Evolutionary conservation across 2,888 invertebrate species (phyloP).

Genomic region (Heliconius aoede): DNA sequence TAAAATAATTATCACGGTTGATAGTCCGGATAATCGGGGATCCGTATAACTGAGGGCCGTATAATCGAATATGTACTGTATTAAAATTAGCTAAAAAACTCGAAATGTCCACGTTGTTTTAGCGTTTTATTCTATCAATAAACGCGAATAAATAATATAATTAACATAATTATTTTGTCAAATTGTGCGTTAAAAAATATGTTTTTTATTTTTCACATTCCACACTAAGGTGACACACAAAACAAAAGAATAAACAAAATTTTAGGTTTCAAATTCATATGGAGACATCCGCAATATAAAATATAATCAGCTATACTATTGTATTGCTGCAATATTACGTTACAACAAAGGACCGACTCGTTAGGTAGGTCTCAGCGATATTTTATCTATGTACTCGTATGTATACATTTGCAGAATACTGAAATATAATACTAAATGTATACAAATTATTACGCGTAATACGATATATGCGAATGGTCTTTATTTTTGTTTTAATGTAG

Average conservation of each 20-base stretch:
- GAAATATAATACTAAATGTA: conserved; percentile 13
- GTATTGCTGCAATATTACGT: conserved; percentile 5
- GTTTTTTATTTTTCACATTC: too few relatives aligned
- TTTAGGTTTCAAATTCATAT: neutral
- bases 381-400: neutral
- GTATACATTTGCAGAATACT: conserved; percentile 11
- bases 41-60: too few relatives aligned
- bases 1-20: too few relatives aligned
- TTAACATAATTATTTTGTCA: too few relatives aligned
- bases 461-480: neutral
- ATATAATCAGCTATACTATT: neutral
- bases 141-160: neutral
- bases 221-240: neutral
- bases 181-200: too few relatives aligned
- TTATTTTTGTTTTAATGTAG: neutral
- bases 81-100: too few relatives aligned
- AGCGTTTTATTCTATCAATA: too few relatives aligned
- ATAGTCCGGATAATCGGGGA: too few relatives aligned
- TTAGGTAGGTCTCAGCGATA: neutral
- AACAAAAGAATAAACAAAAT: neutral
- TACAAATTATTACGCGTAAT: neutral
- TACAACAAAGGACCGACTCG: conserved; percentile 22
- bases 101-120: too few relatives aligned
- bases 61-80: too few relatives aligned
- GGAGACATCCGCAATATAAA: neutral